Percentiles rank a stretch among this genome's conserved stretches.
phyloP scores from a whole-genome alignment of 2,113 vertebrate species.

The Oreocharis arfaki region DNA sequence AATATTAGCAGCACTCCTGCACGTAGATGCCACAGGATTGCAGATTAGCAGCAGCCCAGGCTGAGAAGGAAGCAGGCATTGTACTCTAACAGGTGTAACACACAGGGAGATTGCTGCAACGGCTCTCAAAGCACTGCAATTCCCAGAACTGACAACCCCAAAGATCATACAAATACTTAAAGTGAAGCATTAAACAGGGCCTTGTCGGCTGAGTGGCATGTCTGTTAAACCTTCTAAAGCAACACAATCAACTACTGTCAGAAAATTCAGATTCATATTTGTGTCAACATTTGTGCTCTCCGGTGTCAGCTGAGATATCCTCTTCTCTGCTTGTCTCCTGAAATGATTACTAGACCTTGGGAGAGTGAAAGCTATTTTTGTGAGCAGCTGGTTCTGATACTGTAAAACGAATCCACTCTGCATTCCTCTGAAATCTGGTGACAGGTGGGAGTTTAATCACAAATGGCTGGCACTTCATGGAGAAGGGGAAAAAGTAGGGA shows the following conservation, averaged over 20 bases:
- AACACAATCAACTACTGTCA: constrained; percentile 53
- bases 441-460: neutral
- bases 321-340: constrained; percentile 36
- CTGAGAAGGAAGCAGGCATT: neutral
- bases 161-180: constrained; percentile 38
- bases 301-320: constrained; percentile 37
- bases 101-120: neutral
- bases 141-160: constrained; percentile 30
- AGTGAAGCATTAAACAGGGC: constrained; percentile 49
- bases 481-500: neutral
- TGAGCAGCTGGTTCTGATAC: constrained; percentile 30
- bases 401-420: constrained; percentile 9
- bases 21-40: neutral
- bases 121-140: constrained; percentile 12
- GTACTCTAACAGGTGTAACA: neutral
- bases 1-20: neutral
- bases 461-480: neutral
- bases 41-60: neutral
- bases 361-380: constrained; percentile 28
- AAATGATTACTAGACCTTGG: constrained; percentile 39
- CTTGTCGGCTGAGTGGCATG: constrained; percentile 53
- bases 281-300: constrained; percentile 58
- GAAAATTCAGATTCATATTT: constrained; percentile 62
- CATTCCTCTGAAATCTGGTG: neutral
- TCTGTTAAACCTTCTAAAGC: constrained; percentile 62